phyloP scores from a whole-genome alignment of 1,140 invertebrate genomes.

The Drosophila mauritiana region DNA sequence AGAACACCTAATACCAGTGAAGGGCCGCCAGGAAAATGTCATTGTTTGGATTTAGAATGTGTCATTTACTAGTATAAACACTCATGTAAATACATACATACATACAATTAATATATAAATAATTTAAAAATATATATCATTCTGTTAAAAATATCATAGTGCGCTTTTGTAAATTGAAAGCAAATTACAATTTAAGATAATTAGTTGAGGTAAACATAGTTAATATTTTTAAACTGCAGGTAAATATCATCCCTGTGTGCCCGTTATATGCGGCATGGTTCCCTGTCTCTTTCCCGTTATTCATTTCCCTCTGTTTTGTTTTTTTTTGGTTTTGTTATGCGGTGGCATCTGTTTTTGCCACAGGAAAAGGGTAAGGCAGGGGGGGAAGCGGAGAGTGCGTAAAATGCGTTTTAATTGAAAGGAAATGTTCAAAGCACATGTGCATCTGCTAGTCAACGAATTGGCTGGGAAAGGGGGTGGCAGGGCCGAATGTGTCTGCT shows the following conservation, averaged over 20 bases:
- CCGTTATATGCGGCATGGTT: background rate
- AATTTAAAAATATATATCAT: too few relatives aligned
- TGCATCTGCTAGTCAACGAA: slow-evolving; percentile 19
- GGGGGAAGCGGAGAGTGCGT: slow-evolving; percentile 46
- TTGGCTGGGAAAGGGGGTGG: background rate
- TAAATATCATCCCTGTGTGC: background rate
- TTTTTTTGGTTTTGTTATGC: slow-evolving; percentile 37
- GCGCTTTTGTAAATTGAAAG: too few relatives aligned
- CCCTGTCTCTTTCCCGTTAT: background rate
- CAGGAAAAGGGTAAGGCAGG: slow-evolving; percentile 3
- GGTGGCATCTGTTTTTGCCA: slow-evolving; percentile 69
- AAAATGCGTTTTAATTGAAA: slow-evolving; percentile 80
- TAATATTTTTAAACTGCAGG: too few relatives aligned
- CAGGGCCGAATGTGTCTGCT: slow-evolving; percentile 44
- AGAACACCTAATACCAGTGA: slow-evolving; percentile 19
- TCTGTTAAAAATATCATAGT: too few relatives aligned
- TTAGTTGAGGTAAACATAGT: too few relatives aligned
- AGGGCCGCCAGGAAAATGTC: background rate
- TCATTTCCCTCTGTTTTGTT: slow-evolving; percentile 19
- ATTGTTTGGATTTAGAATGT: background rate
- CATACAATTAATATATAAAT: background rate
- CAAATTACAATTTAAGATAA: too few relatives aligned
- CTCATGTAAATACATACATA: background rate
- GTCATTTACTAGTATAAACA: background rate
- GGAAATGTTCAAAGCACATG: slow-evolving; percentile 77